Base-by-base conservation (phyloP, 2,888 invertebrate genomes). In the Noctua janthe region DNA sequence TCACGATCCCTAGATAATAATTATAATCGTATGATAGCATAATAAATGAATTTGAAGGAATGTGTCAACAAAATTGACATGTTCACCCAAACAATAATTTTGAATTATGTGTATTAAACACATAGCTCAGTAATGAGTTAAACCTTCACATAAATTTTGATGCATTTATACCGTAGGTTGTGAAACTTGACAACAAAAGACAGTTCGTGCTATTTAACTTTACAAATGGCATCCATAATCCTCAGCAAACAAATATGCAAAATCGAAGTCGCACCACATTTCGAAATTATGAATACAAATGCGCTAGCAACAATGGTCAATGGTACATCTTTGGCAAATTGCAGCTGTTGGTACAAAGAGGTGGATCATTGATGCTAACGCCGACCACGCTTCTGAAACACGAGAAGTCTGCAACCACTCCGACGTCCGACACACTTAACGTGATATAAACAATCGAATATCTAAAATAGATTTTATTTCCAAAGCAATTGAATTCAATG, bases 391-490 rank as follows among this genome's bases (percentile, higher is more conserved):
- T 92, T 92, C 93, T 94, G 96, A 93, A 96, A 96, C 93, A 92
- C 90, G 94, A 96, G 93, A 94, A 86, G 93, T 92, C 94, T 94
- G 95, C 93, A 95, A 94, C 93, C 92, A 93, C 94, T 95, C 95
- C 85, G 89, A 89, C 91, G 89, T 91, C 94, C 93, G 94, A 92
- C 94, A 94, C 92, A 95, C 94, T 94, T 94, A 92, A 90, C 91
- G 91, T 91, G 92, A 92, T 93, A 94, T 94, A 95, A 95, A 95
- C 95, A 95, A 95, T 94, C 93, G 91, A 92, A 94, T 90, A 90
- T 93, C 92, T 91, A 94, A 95, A 95, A 96, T 95, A 95, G 94
- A 93, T 94, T 95, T 95, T 96, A 96, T 95, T 95, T 91, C 94
- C 82, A 91, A 88, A 94, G 94, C 94, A 94, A 94, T 96, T 95